These are phyloP conservation scores for Epicampocera succincta DNA, from an alignment of 2,888 invertebrate species.

Conservation along the genomic window DNA sequence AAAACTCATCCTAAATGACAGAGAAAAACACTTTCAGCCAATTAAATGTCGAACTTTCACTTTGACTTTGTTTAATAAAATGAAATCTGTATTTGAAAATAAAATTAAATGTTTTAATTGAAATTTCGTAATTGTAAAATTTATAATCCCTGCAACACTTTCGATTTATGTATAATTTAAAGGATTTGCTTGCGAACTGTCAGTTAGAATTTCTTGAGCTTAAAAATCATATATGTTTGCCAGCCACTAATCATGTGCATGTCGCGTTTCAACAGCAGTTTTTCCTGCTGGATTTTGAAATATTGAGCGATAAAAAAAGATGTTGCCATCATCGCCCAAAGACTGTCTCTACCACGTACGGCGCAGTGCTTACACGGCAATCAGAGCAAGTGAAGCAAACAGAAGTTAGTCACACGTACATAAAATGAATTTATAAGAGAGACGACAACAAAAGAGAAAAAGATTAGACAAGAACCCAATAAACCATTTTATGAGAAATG, in stretches of 20 bases:
- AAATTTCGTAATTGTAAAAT: no score
- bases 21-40: no score
- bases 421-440: constrained; percentile 26
- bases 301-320: not conserved
- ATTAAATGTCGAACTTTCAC: no score
- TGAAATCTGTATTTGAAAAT: no score
- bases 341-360: constrained; percentile 51
- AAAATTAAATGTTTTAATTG: no score
- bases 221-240: constrained; percentile 22
- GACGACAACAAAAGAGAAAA: constrained; percentile 1
- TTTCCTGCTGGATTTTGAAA: constrained; percentile 29
- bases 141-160: no score
- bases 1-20: no score
- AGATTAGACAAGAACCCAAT: not conserved
- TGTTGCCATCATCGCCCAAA: constrained; percentile 5
- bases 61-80: no score
- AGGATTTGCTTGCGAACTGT: no score
- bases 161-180: no score
- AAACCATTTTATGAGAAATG: not conserved
- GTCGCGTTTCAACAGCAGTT: constrained; percentile 53
- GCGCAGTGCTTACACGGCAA: constrained; percentile 39
- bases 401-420: constrained; percentile 9
- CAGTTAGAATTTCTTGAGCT: not conserved
- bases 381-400: constrained; percentile 33
- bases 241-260: constrained; percentile 64